Percentiles rank a stretch among this genome's conserved stretches.
Evolutionary conservation across 2,888 invertebrate genomes (phyloP).

Genomic region (Caenorhabditis becei): DNA sequence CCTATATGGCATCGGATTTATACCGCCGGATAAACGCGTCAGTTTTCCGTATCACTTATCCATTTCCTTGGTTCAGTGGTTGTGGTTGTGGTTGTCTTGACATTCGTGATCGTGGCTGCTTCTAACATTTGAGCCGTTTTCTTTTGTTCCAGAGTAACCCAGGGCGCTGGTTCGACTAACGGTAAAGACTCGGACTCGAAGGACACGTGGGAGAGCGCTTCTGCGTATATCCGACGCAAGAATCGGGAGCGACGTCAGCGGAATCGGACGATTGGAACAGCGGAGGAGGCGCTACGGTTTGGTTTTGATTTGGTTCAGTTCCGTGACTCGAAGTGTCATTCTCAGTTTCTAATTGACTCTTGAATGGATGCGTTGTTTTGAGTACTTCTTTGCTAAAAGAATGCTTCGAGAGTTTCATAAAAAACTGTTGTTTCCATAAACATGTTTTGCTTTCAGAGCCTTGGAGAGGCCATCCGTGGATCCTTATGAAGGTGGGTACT

Average conservation of each 20-base stretch:
- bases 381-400: conserved; percentile 39
- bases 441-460: conserved; percentile 58
- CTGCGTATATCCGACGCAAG: conserved; percentile 78
- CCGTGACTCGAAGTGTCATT: conserved; percentile 28
- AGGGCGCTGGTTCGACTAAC: conserved; percentile 34
- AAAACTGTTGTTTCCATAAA: background rate
- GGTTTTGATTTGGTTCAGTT: conserved; percentile 34
- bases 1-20: conserved; percentile 62
- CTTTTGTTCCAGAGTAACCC: conserved; percentile 47
- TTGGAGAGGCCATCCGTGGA: conserved; percentile 63
- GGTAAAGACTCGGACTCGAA: conserved; percentile 61
- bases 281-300: conserved; percentile 75
- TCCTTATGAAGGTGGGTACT: conserved; percentile 51
- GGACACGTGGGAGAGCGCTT: conserved; percentile 75
- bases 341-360: conserved; percentile 49
- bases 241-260: conserved; percentile 78
- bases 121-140: conserved; percentile 47
- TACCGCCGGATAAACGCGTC: conserved; percentile 64
- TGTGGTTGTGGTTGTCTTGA: conserved; percentile 43
- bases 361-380: conserved; percentile 22
- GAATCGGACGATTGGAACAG: conserved; percentile 78
- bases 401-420: conserved; percentile 33
- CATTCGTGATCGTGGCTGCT: conserved; percentile 26
- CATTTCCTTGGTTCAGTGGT: conserved; percentile 38
- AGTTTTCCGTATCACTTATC: conserved; percentile 59